These are phyloP conservation scores for Pogonomyrmex californicus DNA, from an alignment of 1,140 invertebrate genomes.

Conservation along the genomic window DNA sequence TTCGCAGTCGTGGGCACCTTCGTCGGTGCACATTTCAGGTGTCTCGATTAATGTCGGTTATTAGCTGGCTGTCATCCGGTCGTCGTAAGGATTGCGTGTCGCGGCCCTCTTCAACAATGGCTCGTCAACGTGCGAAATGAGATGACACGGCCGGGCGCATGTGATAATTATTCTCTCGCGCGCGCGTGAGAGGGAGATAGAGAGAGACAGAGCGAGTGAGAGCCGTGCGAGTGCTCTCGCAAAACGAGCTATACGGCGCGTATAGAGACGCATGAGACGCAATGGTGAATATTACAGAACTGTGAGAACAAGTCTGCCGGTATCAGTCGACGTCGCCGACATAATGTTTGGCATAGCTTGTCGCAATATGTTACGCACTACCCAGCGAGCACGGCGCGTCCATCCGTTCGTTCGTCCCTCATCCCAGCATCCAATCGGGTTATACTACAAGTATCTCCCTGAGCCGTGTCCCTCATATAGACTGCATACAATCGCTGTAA, in stretches of 20 bases:
- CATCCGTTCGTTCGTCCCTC: constrained; percentile 8
- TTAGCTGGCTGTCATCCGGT: constrained; percentile 73
- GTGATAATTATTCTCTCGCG: constrained; percentile 81
- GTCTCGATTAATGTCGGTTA: constrained; percentile 75
- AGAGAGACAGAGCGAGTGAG: neutral
- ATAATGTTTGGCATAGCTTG: constrained; percentile 83
- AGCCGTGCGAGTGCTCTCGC: constrained; percentile 51
- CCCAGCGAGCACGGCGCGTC: constrained; percentile 54
- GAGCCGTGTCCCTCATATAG: constrained; percentile 51
- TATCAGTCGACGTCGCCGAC: constrained; percentile 81
- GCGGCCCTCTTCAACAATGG: constrained; percentile 74
- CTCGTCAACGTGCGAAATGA: constrained; percentile 81
- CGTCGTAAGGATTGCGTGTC: constrained; percentile 72
- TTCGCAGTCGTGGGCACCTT: constrained; percentile 35
- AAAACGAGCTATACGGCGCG: constrained; percentile 35
- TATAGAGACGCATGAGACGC: constrained; percentile 38
- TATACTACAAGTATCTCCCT: constrained; percentile 76
- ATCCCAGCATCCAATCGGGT: constrained; percentile 82
- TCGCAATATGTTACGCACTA: constrained; percentile 82
- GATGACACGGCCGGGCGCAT: constrained; percentile 80
- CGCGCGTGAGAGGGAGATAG: neutral
- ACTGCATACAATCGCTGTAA: constrained; percentile 71
- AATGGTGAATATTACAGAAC: constrained; percentile 58
- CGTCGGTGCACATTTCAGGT: neutral
- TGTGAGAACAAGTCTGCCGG: constrained; percentile 74